Percentiles rank a stretch among this genome's conserved stretches.
These are phyloP conservation scores for Felis chaus DNA, from an alignment of 2,113 vertebrate genomes.

Conservation along the genomic window DNA sequence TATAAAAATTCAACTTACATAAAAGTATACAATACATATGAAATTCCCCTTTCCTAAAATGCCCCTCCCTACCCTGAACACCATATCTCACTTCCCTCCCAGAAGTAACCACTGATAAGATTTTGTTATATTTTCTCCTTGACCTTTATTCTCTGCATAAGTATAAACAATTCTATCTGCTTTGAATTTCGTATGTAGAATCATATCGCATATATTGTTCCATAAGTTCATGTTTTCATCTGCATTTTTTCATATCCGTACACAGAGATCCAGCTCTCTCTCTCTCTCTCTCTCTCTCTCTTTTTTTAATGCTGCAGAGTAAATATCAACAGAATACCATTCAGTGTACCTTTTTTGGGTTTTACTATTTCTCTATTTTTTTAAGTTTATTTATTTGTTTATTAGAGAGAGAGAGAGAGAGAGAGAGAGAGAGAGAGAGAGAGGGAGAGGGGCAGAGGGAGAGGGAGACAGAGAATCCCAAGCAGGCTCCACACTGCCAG, in stretches of 20 bases:
- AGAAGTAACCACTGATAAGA: background rate
- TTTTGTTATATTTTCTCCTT: slow-evolving; percentile 17
- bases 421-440: no score
- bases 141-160: background rate
- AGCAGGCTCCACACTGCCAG: no score
- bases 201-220: background rate
- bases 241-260: background rate
- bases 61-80: background rate
- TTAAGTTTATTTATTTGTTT: no score
- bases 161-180: background rate
- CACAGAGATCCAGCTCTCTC: background rate
- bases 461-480: no score
- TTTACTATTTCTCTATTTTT: background rate
- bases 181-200: background rate
- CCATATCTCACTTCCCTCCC: background rate
- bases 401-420: no score
- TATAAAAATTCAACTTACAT: slow-evolving; percentile 25
- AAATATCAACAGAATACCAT: background rate
- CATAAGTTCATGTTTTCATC: background rate
- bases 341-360: background rate
- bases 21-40: background rate
- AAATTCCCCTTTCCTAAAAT: background rate
- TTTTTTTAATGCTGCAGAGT: background rate
- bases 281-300: no score
- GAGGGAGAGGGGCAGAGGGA: no score